These are phyloP conservation scores for Leptinotarsa lineolata DNA, from an alignment of 1,140 invertebrate species.

Conservation along the genomic window DNA sequence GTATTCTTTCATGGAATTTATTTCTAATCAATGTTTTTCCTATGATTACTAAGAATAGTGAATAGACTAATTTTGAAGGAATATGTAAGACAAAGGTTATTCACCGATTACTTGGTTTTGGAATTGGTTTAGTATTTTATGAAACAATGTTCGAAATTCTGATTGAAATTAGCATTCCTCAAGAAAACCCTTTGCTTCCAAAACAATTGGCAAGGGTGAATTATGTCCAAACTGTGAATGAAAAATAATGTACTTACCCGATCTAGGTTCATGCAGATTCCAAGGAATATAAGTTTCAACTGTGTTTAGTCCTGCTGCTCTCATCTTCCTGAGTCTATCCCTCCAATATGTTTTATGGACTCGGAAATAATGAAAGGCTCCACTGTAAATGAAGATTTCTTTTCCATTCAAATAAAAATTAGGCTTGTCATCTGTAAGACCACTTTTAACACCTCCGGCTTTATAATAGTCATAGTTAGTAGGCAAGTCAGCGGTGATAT, in stretches of 20 bases:
- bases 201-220: constrained; percentile 1
- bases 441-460: constrained; percentile 38
- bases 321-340: constrained; percentile 39
- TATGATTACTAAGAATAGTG: too few relatives aligned
- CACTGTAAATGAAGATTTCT: constrained; percentile 56
- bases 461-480: constrained; percentile 51
- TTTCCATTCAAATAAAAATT: constrained; percentile 46
- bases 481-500: constrained; percentile 29
- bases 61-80: too few relatives aligned
- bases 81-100: too few relatives aligned
- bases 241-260: constrained; percentile 42
- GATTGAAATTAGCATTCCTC: too few relatives aligned
- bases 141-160: too few relatives aligned
- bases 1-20: too few relatives aligned
- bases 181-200: not conserved
- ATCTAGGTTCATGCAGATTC: constrained; percentile 82
- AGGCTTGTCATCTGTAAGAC: constrained; percentile 37
- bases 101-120: too few relatives aligned
- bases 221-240: too few relatives aligned
- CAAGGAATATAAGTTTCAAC: constrained; percentile 94
- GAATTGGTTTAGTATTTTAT: too few relatives aligned
- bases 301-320: constrained; percentile 78
- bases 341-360: constrained; percentile 65
- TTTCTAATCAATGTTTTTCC: too few relatives aligned
- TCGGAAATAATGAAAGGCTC: constrained; percentile 91